phyloP scores from a whole-genome alignment of 2,113 vertebrate genomes.

The Anser cygnoides region DNA sequence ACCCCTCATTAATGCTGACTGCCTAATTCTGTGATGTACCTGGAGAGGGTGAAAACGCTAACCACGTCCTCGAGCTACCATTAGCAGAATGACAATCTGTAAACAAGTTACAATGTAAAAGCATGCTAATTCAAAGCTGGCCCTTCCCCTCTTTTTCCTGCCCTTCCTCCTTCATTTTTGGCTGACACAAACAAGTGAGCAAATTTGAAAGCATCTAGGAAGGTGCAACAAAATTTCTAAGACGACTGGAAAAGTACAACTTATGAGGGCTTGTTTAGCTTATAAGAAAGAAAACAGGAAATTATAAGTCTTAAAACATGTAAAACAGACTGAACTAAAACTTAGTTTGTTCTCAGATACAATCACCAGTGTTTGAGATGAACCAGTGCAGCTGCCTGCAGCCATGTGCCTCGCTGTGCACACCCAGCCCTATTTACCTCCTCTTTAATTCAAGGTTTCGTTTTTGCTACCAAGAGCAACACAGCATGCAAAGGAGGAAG shows the following conservation, averaged over 20 bases:
- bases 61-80: background rate
- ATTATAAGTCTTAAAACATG: background rate
- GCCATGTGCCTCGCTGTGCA: background rate
- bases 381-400: background rate
- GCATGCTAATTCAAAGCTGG: background rate
- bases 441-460: background rate
- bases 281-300: background rate
- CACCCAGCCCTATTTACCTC: background rate
- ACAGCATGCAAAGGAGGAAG: background rate
- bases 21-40: background rate
- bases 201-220: background rate
- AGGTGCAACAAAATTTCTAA: background rate
- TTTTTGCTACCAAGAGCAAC: background rate
- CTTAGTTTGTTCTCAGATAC: background rate
- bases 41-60: background rate
- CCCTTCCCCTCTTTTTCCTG: background rate
- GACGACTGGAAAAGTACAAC: background rate
- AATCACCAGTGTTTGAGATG: background rate
- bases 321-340: background rate
- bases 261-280: background rate
- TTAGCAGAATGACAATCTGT: background rate
- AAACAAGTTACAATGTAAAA: background rate
- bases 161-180: background rate
- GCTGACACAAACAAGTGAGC: background rate
- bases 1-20: background rate